Evolutionary conservation across 2,113 vertebrate species (phyloP).

Genomic region (Trochalopteron elliotii): DNA sequence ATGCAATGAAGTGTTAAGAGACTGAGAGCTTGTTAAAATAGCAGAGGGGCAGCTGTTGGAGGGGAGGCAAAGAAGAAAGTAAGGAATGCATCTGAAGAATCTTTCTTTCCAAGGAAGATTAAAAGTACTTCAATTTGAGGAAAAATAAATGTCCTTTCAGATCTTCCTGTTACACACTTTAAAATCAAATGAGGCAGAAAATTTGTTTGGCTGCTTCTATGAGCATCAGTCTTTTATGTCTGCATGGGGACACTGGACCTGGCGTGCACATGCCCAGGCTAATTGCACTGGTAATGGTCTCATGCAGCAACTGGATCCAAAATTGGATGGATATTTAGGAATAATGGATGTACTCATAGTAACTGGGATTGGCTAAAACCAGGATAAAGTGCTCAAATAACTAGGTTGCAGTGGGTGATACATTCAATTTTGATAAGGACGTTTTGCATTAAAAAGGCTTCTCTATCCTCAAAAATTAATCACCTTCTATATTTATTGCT

Average conservation of each 20-base stretch:
- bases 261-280: background rate
- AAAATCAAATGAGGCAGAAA: constrained; percentile 51
- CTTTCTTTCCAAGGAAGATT: constrained; percentile 27
- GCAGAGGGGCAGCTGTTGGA: constrained; percentile 1
- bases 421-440: background rate
- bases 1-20: background rate
- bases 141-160: constrained; percentile 25
- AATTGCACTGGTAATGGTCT: background rate
- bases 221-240: background rate
- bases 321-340: background rate
- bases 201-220: constrained; percentile 18
- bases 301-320: background rate
- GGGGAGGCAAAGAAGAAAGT: background rate
- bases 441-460: background rate
- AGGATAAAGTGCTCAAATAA: background rate
- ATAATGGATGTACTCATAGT: background rate
- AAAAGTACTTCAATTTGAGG: constrained; percentile 10
- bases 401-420: background rate
- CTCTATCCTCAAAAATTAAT: background rate
- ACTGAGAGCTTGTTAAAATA: constrained; percentile 34
- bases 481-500: background rate
- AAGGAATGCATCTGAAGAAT: constrained; percentile 2
- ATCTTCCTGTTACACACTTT: constrained; percentile 19
- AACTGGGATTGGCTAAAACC: background rate
- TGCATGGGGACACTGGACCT: background rate